These are phyloP conservation scores for Dicrurus megarhynchus DNA, from an alignment of 2,113 vertebrate genomes.

Conservation along the genomic window DNA sequence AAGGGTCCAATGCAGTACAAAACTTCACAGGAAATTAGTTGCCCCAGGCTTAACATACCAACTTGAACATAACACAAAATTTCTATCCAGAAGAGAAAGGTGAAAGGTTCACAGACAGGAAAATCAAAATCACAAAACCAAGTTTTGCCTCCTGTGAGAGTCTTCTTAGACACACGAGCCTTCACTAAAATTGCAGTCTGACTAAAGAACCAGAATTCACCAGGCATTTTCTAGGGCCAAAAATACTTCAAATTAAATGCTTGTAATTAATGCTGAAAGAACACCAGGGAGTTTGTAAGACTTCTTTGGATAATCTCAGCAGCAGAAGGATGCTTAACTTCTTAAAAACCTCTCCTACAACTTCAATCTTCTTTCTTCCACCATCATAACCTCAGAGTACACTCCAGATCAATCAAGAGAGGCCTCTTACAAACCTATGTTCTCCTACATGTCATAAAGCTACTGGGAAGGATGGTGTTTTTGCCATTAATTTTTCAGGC, in stretches of 20 bases:
- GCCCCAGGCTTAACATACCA: not conserved
- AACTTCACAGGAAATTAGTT: not conserved
- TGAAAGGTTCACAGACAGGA: not conserved
- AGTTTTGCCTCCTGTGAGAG: not conserved
- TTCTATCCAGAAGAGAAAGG: not conserved
- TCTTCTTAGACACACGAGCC: not conserved
- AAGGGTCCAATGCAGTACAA: not conserved
- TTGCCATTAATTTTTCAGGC: not conserved
- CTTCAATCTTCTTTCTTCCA: not conserved
- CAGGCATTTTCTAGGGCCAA: not conserved
- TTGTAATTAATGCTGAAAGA: not conserved
- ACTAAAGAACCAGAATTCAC: not conserved
- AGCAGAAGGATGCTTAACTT: not conserved
- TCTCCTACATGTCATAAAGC: not conserved
- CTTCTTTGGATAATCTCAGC: not conserved
- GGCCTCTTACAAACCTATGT: not conserved
- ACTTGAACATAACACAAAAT: not conserved
- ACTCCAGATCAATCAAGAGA: not conserved
- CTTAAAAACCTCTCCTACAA: not conserved
- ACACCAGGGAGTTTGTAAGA: not conserved
- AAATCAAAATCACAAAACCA: not conserved
- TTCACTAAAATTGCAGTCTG: not conserved
- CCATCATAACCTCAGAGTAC: not conserved
- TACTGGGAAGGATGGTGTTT: not conserved
- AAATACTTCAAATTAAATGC: not conserved